phyloP scores from a whole-genome alignment of 2,113 vertebrate genomes.

The Dromaius novaehollandiae region DNA sequence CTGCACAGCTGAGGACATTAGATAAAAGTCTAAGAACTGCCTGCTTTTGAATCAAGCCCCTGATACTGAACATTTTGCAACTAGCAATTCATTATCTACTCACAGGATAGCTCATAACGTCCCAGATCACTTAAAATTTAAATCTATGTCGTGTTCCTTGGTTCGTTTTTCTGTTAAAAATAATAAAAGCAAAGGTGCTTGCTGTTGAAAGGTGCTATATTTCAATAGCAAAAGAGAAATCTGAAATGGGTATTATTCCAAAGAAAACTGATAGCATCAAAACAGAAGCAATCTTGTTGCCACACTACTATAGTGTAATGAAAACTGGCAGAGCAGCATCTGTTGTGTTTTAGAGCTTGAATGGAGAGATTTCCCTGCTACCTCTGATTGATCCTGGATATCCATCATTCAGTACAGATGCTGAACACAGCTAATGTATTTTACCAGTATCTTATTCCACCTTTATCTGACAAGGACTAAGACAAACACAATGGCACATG shows the following conservation, averaged over 20 bases:
- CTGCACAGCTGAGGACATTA: constrained; percentile 83
- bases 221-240: background rate
- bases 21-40: constrained; percentile 77
- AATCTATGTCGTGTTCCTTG: background rate
- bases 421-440: background rate
- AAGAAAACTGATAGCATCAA: background rate
- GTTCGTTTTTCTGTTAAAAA: background rate
- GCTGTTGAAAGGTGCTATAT: background rate
- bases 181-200: background rate
- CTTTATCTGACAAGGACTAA: background rate
- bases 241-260: background rate
- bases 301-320: background rate
- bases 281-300: background rate
- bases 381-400: background rate
- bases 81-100: constrained; percentile 67
- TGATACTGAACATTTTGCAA: constrained; percentile 61
- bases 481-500: rapidly evolving
- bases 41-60: constrained; percentile 74
- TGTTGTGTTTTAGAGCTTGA: background rate
- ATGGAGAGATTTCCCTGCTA: background rate
- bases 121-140: constrained; percentile 63
- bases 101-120: constrained; percentile 14
- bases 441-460: background rate
- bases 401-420: background rate
- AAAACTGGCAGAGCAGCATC: constrained; percentile 7